Evolutionary conservation across 35 echinoderm and acorn worm genomes (phyloP).

Genomic region (Lytechinus pictus): DNA sequence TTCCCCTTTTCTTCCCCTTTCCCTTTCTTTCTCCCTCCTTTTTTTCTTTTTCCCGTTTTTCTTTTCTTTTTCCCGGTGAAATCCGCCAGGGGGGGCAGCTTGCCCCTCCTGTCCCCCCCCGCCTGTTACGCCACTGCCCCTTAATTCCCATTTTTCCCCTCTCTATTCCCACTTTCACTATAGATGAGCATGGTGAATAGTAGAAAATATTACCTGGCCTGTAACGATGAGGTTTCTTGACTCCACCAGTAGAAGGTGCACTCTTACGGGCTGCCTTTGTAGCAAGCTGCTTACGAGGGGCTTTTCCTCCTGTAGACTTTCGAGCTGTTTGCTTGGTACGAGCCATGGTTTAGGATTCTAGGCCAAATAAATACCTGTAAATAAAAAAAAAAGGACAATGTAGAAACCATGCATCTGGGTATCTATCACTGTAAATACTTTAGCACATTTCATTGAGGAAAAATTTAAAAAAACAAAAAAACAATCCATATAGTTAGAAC

Average conservation of each 20-base stretch:
- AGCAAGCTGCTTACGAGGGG: slow-evolving; percentile 15
- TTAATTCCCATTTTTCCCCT: too few species aligned
- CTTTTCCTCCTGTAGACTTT: not conserved
- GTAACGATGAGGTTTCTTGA: slow-evolving; percentile 11
- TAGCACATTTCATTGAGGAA: not conserved
- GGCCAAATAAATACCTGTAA: not conserved
- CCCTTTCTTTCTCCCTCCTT: too few species aligned
- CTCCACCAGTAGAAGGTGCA: not conserved
- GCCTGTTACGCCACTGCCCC: too few species aligned
- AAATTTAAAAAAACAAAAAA: too few species aligned
- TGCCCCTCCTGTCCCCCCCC: too few species aligned
- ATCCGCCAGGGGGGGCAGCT: too few species aligned
- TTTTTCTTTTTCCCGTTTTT: too few species aligned
- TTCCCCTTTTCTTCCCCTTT: too few species aligned
- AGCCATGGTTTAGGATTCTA: not conserved
- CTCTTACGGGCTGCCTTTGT: not conserved
- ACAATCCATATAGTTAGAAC: too few species aligned
- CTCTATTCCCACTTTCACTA: too few species aligned
- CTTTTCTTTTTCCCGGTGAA: too few species aligned
- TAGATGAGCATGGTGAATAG: too few species aligned
- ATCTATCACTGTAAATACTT: not conserved
- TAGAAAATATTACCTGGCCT: not conserved
- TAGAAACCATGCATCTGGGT: not conserved
- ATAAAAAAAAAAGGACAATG: not conserved
- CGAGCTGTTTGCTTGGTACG: not conserved